A percentile compares a stretch with the other conserved stretches of the same genome.
Conservation (phyloP, 2,113 vertebrate species). For the human (Homo sapiens) region DNA sequence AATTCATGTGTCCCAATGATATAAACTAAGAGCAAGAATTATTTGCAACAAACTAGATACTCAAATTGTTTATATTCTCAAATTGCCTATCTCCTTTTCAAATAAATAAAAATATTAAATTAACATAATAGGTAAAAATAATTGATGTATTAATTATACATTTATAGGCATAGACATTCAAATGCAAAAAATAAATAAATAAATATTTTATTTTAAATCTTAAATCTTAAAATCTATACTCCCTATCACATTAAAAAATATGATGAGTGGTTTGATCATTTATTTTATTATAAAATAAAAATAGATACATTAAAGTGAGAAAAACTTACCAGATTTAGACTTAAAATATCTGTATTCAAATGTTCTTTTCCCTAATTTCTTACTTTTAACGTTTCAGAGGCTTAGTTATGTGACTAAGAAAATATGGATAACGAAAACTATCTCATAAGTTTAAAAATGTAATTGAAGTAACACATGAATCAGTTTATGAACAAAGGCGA, state of each 20-base stretch:
- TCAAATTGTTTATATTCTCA: background rate
- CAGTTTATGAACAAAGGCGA: background rate
- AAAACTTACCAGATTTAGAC: background rate
- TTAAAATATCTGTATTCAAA: background rate
- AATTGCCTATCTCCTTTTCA: background rate
- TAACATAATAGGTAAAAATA: background rate
- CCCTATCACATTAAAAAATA: background rate
- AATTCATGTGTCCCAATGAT: background rate
- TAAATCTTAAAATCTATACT: background rate
- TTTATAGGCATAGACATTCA: background rate
- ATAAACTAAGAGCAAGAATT: background rate
- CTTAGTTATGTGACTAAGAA: background rate
- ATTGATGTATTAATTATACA: background rate
- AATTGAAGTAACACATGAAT: background rate
- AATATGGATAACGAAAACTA: background rate
- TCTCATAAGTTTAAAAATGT: background rate
- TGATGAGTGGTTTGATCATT: background rate
- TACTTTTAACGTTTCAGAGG: background rate
- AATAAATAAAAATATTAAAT: background rate
- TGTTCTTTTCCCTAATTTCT: background rate
- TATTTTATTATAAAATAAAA: slow-evolving; percentile 2
- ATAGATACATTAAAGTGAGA: background rate
- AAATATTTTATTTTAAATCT: background rate
- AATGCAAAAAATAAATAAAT: background rate
- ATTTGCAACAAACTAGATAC: background rate